Evolutionary conservation across 2,113 vertebrate species (phyloP), one percentile per base, ranked within the genome.

Genomic region (Lycocorax pyrrhopterus): DNA sequence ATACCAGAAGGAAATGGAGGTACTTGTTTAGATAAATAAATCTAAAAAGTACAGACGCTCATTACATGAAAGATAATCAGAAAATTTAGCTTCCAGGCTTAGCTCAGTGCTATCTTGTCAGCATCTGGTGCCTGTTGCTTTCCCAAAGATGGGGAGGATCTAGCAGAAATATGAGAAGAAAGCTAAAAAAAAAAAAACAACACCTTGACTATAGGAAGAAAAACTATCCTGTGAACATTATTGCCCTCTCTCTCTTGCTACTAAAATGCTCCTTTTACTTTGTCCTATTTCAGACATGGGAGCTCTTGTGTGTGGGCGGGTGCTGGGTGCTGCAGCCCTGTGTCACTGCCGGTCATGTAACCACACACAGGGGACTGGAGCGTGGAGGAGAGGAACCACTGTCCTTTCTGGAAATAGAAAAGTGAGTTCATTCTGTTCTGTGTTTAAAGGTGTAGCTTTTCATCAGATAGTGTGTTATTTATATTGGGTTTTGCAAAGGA

Each of bases 1-100:
- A 32, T 32, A 55, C 12, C 19, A 43, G n/a, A 62, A 83, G 56
- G 33, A 84, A 90, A 67, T 16, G 4, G 47, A 78, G 23, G 29
- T 68, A 67, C 83, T 68, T 64, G 20, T 71, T 76, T 89, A 62
- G 43, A 78, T 41, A 90, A 90, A 75, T 73, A 83, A 90, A 84
- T 60, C 30, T 44, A 19, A 78, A 77, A 94, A 77, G 15, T 67
- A 58, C 15, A 68, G n/a, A 44, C 84, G 29, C 7, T 94, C 21
- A 75, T 66, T 86, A 49, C 35, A 17, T 71, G 63, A 92, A 92
- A 84, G n/a, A 51, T 64, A 93, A 76, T 72, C 60, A 43, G 55
- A 85, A 88, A 84, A 92, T 84, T 21, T 81, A 64, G 49, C 12
- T 64, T 72, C 49, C 41, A 64, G 44, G 16, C 29, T 74, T 83